Evolutionary conservation across 2,113 vertebrate genomes (phyloP).

Genomic region (Siniperca knerii): DNA sequence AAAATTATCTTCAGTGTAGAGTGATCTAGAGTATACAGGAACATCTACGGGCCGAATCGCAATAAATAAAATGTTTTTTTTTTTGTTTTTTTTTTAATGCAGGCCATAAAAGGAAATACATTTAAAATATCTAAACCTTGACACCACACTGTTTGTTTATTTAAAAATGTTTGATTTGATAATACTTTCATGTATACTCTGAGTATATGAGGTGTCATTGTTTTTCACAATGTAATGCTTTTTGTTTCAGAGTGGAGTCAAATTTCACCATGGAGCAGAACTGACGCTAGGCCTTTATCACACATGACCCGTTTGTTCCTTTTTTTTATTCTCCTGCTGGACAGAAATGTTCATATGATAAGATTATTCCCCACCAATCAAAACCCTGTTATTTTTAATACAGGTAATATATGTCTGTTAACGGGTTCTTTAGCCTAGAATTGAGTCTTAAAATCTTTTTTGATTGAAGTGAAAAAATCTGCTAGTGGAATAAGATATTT

Average conservation of each 20-base stretch:
- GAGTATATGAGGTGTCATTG: background rate
- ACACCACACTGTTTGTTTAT: background rate
- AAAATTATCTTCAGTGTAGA: background rate
- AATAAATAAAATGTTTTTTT: background rate
- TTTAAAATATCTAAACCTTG: background rate
- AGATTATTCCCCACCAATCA: background rate
- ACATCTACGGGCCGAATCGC: background rate
- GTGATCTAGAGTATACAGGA: background rate
- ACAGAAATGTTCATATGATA: conserved; percentile 9
- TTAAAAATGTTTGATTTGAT: background rate
- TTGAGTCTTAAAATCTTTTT: background rate
- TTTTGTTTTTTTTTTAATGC: no score
- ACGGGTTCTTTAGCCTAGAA: background rate
- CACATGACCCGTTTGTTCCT: background rate
- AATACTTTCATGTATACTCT: background rate
- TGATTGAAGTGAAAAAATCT: background rate
- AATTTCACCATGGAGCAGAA: conserved; percentile 80
- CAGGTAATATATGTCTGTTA: background rate
- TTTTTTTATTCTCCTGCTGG: background rate
- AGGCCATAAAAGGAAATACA: background rate
- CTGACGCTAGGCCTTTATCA: conserved; percentile 28
- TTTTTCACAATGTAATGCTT: conserved; percentile 19
- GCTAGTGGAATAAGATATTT: background rate
- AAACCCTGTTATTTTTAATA: background rate
- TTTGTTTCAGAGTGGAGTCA: conserved; percentile 76